Conservation (phyloP, 2,113 vertebrate species). For the Hippocampus mohnikei region DNA sequence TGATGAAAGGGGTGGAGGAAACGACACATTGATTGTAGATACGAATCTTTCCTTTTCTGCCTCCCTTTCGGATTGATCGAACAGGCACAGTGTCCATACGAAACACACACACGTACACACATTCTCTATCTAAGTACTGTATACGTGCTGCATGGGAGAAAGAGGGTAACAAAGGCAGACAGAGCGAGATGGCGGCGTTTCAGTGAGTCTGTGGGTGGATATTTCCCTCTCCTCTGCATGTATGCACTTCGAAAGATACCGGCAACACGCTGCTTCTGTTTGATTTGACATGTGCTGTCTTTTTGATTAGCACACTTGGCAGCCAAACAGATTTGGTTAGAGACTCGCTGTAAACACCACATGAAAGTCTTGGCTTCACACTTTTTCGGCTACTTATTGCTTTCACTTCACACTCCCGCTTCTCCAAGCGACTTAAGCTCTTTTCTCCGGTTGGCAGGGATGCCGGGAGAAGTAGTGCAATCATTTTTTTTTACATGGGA, state of each 20-base stretch:
- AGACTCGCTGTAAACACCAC: conserved; percentile 57
- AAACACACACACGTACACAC: neutral
- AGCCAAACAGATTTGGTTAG: conserved; percentile 62
- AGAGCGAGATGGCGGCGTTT: conserved; percentile 40
- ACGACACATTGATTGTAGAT: conserved; percentile 38
- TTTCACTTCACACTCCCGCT: conserved; percentile 21
- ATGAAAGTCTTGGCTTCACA: conserved; percentile 62
- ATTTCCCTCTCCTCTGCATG: conserved; percentile 49
- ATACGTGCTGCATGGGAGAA: conserved; percentile 19
- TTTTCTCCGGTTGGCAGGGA: conserved; percentile 16
- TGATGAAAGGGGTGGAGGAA: conserved; percentile 36
- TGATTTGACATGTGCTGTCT: conserved; percentile 68
- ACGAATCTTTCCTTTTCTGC: conserved; percentile 7
- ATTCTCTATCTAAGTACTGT: neutral
- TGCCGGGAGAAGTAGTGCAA: conserved; percentile 9
- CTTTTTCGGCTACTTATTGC: conserved; percentile 31
- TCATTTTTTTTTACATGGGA: neutral
- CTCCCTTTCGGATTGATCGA: conserved; percentile 25
- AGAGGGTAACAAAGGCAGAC: conserved; percentile 31
- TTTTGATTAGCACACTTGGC: conserved; percentile 68
- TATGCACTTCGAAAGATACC: conserved; percentile 62
- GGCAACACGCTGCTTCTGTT: conserved; percentile 61
- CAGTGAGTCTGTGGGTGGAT: conserved; percentile 58
- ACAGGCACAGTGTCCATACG: neutral
- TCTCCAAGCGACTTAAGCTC: conserved; percentile 12